phyloP scores from a whole-genome alignment of 2,888 invertebrate species.

The Ornithoptera alexandrae region DNA sequence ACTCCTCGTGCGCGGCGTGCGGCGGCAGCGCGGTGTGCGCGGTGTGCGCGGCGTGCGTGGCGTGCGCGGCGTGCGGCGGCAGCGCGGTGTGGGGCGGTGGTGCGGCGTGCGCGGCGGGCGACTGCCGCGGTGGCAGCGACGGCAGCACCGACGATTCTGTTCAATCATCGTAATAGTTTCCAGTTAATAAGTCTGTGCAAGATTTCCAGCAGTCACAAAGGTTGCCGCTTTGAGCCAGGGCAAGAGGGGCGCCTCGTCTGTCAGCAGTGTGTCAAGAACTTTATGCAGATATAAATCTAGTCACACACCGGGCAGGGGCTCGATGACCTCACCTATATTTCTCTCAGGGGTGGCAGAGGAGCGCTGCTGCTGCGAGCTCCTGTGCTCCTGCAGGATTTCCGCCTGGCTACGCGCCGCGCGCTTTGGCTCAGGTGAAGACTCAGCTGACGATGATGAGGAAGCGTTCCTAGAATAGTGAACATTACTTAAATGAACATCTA shows the following conservation, averaged over 20 bases:
- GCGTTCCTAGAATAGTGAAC: constrained; percentile 52
- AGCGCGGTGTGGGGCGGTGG: constrained; percentile 45
- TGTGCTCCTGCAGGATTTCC: constrained; percentile 69
- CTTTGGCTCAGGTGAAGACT: constrained; percentile 60
- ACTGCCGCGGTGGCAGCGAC: constrained; percentile 64
- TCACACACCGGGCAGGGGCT: too few relatives aligned
- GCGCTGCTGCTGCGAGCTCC: constrained; percentile 39
- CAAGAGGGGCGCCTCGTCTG: too few relatives aligned
- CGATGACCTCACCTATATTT: constrained; percentile 46
- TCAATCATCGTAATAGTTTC: neutral
- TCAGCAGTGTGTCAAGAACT: too few relatives aligned
- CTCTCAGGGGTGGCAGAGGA: constrained; percentile 45
- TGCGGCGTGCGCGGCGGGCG: constrained; percentile 45
- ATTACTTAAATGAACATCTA: neutral
- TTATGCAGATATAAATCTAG: too few relatives aligned
- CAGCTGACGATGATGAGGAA: constrained; percentile 65
- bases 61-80: constrained; percentile 48
- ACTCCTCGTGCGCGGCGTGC: constrained; percentile 51
- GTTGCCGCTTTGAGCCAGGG: too few relatives aligned
- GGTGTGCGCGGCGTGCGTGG: constrained; percentile 48
- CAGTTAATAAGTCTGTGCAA: too few relatives aligned
- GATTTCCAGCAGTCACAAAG: too few relatives aligned
- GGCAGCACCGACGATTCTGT: constrained; percentile 68
- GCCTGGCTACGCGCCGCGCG: constrained; percentile 63
- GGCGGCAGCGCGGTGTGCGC: constrained; percentile 53